These are phyloP conservation scores for Callochromis pleurospilus DNA, from an alignment of 2,113 vertebrate species.

Conservation along the genomic window DNA sequence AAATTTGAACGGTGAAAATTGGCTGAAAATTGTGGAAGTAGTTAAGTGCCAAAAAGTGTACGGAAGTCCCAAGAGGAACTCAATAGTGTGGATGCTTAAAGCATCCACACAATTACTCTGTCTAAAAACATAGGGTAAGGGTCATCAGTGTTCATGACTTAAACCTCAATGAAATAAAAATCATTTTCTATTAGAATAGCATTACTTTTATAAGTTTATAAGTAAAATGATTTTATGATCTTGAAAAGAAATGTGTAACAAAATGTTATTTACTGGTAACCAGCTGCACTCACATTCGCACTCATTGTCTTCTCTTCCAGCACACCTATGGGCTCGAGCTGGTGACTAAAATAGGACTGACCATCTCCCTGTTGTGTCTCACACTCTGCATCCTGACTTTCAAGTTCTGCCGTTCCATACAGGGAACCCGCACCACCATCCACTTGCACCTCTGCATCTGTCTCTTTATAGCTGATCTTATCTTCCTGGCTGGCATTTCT, in stretches of 20 bases:
- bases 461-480: constrained; percentile 77
- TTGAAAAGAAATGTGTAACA: not conserved
- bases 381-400: constrained; percentile 80
- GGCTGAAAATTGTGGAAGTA: too few relatives aligned
- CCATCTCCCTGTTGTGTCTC: constrained; percentile 77
- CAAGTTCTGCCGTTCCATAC: constrained; percentile 77
- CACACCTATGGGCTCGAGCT: constrained; percentile 62
- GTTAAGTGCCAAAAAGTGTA: too few relatives aligned
- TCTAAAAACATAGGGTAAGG: not conserved
- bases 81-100: too few relatives aligned
- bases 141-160: not conserved
- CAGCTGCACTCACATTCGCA: not conserved
- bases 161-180: not conserved
- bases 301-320: constrained; percentile 39
- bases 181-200: not conserved
- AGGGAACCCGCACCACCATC: constrained; percentile 83
- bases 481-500: constrained; percentile 79
- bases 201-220: not conserved
- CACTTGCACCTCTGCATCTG: constrained; percentile 83
- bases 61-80: too few relatives aligned
- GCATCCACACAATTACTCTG: fast-evolving
- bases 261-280: not conserved
- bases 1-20: too few relatives aligned
- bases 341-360: constrained; percentile 76
- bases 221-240: not conserved